Evolutionary conservation across 2,113 vertebrate species (phyloP).

Genomic region (Anolis carolinensis): DNA sequence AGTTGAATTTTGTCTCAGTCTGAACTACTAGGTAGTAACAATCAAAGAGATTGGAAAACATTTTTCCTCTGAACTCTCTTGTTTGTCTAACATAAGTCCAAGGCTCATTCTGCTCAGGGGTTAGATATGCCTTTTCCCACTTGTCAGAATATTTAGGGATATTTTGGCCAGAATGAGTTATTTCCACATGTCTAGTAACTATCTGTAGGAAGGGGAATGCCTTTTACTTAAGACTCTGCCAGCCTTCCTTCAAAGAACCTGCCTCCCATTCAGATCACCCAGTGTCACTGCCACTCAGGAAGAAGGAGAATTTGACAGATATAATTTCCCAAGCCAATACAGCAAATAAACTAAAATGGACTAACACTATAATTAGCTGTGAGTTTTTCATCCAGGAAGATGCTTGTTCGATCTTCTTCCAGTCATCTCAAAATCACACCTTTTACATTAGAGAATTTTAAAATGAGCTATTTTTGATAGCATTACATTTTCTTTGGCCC

Average conservation of each 20-base stretch:
- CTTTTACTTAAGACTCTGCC: background rate
- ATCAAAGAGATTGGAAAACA: background rate
- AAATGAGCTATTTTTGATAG: too few relatives aligned
- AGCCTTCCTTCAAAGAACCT: background rate
- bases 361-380: background rate
- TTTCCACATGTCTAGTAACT: background rate
- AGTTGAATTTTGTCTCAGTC: background rate
- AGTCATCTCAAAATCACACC: too few relatives aligned
- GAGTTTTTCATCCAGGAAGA: background rate
- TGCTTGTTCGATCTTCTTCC: background rate
- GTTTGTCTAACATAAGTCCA: background rate
- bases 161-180: background rate
- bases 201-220: background rate
- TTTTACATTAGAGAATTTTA: too few relatives aligned
- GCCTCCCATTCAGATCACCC: background rate
- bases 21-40: background rate
- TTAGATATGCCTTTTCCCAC: background rate
- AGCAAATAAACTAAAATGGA: background rate
- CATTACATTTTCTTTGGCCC: constrained; percentile 16
- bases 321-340: background rate
- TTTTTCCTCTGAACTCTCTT: background rate
- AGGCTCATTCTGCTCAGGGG: background rate
- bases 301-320: background rate
- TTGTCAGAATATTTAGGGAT: background rate
- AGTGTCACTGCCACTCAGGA: background rate